Percentiles rank a stretch among this genome's conserved stretches.
phyloP scores from a whole-genome alignment of 2,797 vertebrate species.

The Trachurus trachurus region DNA sequence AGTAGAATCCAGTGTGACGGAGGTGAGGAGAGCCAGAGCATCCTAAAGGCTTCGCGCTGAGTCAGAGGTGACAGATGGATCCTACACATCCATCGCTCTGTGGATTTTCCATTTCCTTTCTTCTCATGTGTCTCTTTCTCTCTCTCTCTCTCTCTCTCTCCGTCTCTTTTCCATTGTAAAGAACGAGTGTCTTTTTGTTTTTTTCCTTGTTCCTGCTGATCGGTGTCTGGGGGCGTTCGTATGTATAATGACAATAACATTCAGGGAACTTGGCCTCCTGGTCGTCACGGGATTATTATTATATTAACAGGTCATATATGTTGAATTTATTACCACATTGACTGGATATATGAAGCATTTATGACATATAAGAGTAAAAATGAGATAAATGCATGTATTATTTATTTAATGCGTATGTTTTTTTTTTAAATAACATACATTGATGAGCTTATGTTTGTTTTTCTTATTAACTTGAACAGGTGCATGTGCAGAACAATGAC shows the following conservation, averaged over 20 bases:
- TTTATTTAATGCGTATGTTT: too few relatives aligned
- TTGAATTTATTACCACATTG: too few relatives aligned
- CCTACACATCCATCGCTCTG: conserved; percentile 26
- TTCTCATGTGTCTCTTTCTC: conserved; percentile 52
- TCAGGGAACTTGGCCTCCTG: conserved; percentile 28
- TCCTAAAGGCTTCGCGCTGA: conserved; percentile 47
- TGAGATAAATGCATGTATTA: too few relatives aligned
- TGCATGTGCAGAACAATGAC: too few relatives aligned
- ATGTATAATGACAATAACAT: conserved; percentile 79
- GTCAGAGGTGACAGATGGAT: conserved; percentile 62
- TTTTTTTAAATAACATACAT: too few relatives aligned
- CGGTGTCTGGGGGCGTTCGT: conserved; percentile 41
- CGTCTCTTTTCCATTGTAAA: conserved; percentile 60
- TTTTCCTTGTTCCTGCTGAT: conserved; percentile 30
- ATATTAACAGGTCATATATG: not conserved
- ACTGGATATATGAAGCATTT: too few relatives aligned
- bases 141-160: conserved; percentile 49
- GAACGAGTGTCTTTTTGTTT: not conserved
- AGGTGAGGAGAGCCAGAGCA: conserved; percentile 48
- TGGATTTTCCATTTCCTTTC: conserved; percentile 78
- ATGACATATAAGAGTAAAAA: too few relatives aligned
- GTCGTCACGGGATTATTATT: not conserved
- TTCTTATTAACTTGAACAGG: too few relatives aligned
- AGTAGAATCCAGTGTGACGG: conserved; percentile 57
- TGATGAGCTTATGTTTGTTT: too few relatives aligned